These are phyloP conservation scores for Agrotis exclamationis DNA, from an alignment of 2,888 invertebrate genomes.

Conservation along the genomic window DNA sequence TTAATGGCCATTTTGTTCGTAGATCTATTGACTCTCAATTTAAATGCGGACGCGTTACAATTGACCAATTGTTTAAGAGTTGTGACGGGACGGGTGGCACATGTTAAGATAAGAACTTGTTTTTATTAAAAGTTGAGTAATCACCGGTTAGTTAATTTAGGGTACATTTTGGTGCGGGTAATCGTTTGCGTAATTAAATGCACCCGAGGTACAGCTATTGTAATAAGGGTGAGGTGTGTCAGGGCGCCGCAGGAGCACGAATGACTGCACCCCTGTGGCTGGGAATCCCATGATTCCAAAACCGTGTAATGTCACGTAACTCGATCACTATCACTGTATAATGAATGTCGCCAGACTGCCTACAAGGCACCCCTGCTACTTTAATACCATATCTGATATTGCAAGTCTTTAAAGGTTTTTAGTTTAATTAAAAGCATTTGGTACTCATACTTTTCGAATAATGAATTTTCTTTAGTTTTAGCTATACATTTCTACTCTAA, in stretches of 20 bases:
- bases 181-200: slow-evolving; percentile 53
- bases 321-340: slow-evolving; percentile 41
- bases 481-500: background rate
- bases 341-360: slow-evolving; percentile 36
- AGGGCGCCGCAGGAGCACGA: slow-evolving; percentile 25
- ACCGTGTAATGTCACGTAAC: slow-evolving; percentile 51
- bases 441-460: background rate
- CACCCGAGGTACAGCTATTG: slow-evolving; percentile 23
- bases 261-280: slow-evolving; percentile 36
- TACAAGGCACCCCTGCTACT: slow-evolving; percentile 38
- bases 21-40: slow-evolving; percentile 63
- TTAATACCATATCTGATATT: slow-evolving; percentile 34
- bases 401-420: slow-evolving; percentile 26
- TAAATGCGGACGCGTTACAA: slow-evolving; percentile 56
- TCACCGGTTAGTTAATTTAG: slow-evolving; percentile 17
- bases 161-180: background rate
- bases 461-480: background rate
- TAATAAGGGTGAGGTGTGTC: slow-evolving; percentile 38
- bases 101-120: slow-evolving; percentile 25
- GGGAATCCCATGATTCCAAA: slow-evolving; percentile 53
- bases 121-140: slow-evolving; percentile 28
- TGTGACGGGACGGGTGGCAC: slow-evolving; percentile 23
- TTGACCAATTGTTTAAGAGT: slow-evolving; percentile 57
- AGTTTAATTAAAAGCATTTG: slow-evolving; percentile 38
- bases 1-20: slow-evolving; percentile 49